Percentiles rank a stretch among this genome's conserved stretches.
Conservation (phyloP, 2,113 vertebrate species). For the Mormyrus lacerda region DNA sequence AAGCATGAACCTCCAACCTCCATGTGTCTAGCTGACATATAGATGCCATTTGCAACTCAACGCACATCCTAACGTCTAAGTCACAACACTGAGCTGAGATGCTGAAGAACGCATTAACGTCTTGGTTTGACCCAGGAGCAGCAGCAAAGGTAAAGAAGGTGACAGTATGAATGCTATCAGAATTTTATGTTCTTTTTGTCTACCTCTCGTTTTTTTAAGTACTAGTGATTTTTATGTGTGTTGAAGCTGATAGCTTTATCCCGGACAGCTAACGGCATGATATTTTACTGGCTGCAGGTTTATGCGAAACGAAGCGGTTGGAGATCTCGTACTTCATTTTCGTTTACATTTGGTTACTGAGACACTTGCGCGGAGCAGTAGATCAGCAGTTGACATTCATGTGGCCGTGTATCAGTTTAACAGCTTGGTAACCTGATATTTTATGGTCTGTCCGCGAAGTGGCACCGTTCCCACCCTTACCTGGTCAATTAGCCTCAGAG, state of each 20-base stretch:
- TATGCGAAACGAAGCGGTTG: not conserved
- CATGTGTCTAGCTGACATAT: not conserved
- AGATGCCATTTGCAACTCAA: not conserved
- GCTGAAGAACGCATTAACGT: conserved; percentile 1
- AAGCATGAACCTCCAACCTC: not conserved
- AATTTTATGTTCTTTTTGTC: not conserved
- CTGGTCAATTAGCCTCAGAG: conserved; percentile 40
- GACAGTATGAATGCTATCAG: not conserved
- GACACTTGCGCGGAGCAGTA: conserved; percentile 11
- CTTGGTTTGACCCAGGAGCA: not conserved
- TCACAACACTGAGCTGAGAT: not conserved
- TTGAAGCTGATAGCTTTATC: not conserved
- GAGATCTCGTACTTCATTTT: not conserved
- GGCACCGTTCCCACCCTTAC: conserved; percentile 39
- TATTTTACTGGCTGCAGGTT: not conserved
- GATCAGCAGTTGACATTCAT: conserved; percentile 28
- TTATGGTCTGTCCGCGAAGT: conserved; percentile 45
- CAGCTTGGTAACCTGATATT: conserved; percentile 43
- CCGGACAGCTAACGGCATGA: not conserved
- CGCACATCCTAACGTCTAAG: not conserved
- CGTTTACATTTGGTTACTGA: conserved; percentile 4
- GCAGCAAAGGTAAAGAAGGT: not conserved
- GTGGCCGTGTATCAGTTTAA: conserved; percentile 46
- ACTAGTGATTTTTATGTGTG: not conserved
- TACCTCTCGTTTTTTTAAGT: not conserved